Evolutionary conservation across 1,140 invertebrate species (phyloP), one percentile per base, ranked within the genome.

Genomic region (Condylostylus longicornis): DNA sequence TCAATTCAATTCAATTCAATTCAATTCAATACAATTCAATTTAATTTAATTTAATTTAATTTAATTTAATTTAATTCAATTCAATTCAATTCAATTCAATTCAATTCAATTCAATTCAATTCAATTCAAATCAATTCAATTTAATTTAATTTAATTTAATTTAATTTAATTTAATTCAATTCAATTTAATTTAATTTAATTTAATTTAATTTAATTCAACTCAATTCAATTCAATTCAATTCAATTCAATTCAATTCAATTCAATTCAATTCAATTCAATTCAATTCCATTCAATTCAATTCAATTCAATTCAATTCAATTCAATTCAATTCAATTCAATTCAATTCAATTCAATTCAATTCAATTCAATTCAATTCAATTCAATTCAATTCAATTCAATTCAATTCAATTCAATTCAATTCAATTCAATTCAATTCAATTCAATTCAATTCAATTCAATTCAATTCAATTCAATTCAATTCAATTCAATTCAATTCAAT

Each of bases 301-400:
- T 23, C 33, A 35, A 21, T 35, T 23, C 33, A 35, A 35, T 35
- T 35, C 33, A 20, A 35, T 35, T 35, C 33, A 20, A 35, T 35
- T 35, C 33, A 20, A 35, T 35, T 35, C 33, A 20, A 35, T 35
- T 35, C 33, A 20, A 35, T 35, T 35, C 33, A 20, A 35, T 35
- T 35, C 33, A 20, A 35, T 35, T 35, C 33, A 20, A 35, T 35
- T 35, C 33, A 14, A 35, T 35, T 35, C 33, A 35, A 35, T 35
- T 35, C 33, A 35, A 35, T 35, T 35, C 33, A 35, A 35, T 35
- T 35, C 33, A 35, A 35, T 35, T 35, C 33, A 35, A 35, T 35
- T 35, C 33, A 35, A 35, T 35, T 35, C n/a, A n/a, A n/a, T n/a
- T n/a, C n/a, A n/a, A n/a, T n/a, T n/a, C n/a, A n/a, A n/a, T n/a